Evolutionary conservation across 2,797 vertebrate species (phyloP).

Genomic region (Coregonus sp.): DNA sequence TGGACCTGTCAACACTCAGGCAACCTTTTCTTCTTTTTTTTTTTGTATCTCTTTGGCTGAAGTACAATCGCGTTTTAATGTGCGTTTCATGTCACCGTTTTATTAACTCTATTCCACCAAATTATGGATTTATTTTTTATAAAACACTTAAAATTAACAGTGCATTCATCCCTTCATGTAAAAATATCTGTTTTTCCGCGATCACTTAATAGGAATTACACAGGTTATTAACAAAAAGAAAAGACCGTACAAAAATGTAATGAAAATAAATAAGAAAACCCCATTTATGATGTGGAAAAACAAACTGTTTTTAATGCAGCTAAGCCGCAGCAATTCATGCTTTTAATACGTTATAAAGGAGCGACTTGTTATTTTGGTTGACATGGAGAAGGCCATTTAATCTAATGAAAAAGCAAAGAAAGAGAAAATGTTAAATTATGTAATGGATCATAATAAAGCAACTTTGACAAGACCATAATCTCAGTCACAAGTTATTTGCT

Average conservation of each 20-base stretch:
- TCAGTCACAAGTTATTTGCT: slow-evolving; percentile 69
- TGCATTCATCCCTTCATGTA: slow-evolving; percentile 38
- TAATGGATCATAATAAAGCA: slow-evolving; percentile 69
- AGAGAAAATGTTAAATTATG: slow-evolving; percentile 48
- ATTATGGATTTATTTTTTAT: slow-evolving; percentile 62
- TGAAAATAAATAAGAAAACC: slow-evolving; percentile 58
- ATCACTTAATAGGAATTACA: slow-evolving; percentile 53
- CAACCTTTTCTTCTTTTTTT: slow-evolving; percentile 44
- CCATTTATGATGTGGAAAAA: slow-evolving; percentile 64
- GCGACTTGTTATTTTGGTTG: slow-evolving; percentile 52
- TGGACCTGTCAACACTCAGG: slow-evolving; percentile 86
- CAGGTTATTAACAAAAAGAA: slow-evolving; percentile 68
- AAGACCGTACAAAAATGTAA: slow-evolving; percentile 54
- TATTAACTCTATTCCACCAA: slow-evolving; percentile 80
- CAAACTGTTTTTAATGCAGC: slow-evolving; percentile 65
- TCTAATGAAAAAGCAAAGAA: slow-evolving; percentile 36
- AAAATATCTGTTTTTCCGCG: slow-evolving; percentile 15
- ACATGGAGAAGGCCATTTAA: slow-evolving; percentile 54
- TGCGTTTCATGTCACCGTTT: slow-evolving; percentile 75
- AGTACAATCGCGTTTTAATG: slow-evolving; percentile 59
- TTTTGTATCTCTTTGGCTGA: slow-evolving; percentile 43
- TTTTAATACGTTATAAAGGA: slow-evolving; percentile 71
- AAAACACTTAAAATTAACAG: slow-evolving; percentile 44
- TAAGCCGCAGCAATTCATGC: slow-evolving; percentile 62
- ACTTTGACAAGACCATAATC: slow-evolving; percentile 73